Conservation (phyloP, 2,888 invertebrate species). For the Melinaea menophilus region DNA sequence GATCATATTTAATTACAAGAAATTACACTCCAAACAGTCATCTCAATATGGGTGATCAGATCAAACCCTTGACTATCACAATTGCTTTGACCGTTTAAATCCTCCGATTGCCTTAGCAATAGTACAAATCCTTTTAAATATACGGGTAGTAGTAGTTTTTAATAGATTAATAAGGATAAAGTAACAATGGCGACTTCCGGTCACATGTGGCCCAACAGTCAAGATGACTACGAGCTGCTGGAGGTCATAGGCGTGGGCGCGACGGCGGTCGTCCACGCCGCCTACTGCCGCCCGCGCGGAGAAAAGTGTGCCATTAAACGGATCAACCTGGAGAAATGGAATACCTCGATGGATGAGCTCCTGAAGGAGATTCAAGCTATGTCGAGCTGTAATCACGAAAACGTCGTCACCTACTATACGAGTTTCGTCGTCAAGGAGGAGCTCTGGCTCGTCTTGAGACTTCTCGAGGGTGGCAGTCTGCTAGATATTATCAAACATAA, state of each 20-base stretch:
- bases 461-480: conserved; percentile 95
- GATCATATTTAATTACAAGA: conserved; percentile 43
- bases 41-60: conserved; percentile 61
- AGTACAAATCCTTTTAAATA: conserved; percentile 57
- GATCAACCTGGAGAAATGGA: conserved; percentile 99
- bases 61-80: conserved; percentile 40
- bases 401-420: conserved; percentile 99
- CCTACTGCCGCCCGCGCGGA: conserved; percentile 93
- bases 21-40: conserved; percentile 58
- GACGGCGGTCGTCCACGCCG: conserved; percentile 98
- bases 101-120: conserved; percentile 52
- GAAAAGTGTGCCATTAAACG: conserved; percentile 99
- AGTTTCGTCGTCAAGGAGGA: conserved; percentile 99
- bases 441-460: conserved; percentile 97
- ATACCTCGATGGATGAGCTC: conserved; percentile 99
- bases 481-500: conserved; percentile 97
- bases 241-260: conserved; percentile 98
- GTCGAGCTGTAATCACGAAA: conserved; percentile 99
- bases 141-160: conserved; percentile 54
- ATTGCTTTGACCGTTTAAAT: conserved; percentile 31
- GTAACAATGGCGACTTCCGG: conserved; percentile 57
- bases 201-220: conserved; percentile 91
- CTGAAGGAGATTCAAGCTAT: conserved; percentile 96
- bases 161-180: conserved; percentile 36
- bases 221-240: conserved; percentile 95